phyloP scores from a whole-genome alignment of 2,888 invertebrate genomes.

The Morpho helenor region DNA sequence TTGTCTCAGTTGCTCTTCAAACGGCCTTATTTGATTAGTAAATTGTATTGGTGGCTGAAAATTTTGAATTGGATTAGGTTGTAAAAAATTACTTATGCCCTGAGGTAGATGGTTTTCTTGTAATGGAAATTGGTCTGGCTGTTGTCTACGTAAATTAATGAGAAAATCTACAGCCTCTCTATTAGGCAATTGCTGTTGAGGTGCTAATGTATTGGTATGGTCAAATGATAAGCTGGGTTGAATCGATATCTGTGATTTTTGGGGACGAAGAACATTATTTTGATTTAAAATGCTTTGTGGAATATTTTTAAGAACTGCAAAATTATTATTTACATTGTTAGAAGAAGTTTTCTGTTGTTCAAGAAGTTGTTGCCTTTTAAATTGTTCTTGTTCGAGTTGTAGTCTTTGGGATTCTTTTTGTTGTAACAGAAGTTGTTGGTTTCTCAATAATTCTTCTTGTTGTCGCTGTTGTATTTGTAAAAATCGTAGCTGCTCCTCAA shows the following conservation, averaged over 20 bases:
- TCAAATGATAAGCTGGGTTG: constrained; percentile 70
- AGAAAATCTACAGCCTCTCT: constrained; percentile 78
- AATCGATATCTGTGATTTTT: constrained; percentile 62
- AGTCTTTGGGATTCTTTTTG: constrained; percentile 66
- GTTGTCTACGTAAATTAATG: constrained; percentile 64
- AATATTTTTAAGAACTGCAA: constrained; percentile 52
- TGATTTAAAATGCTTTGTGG: constrained; percentile 44
- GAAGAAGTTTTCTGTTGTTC: constrained; percentile 56
- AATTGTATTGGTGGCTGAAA: constrained; percentile 47
- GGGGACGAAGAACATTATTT: constrained; percentile 43
- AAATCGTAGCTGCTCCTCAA: constrained; percentile 84
- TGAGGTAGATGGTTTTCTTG: constrained; percentile 73
- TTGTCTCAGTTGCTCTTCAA: constrained; percentile 46
- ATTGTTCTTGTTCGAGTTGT: constrained; percentile 49
- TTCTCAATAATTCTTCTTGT: constrained; percentile 83
- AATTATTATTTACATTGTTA: constrained; percentile 45
- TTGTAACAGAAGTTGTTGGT: constrained; percentile 80
- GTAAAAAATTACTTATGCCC: constrained; percentile 60
- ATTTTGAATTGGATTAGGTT: constrained; percentile 45
- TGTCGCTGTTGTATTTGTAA: constrained; percentile 84
- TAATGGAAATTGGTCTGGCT: constrained; percentile 65
- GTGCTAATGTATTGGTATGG: constrained; percentile 48
- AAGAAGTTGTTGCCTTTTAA: constrained; percentile 46
- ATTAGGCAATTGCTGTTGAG: constrained; percentile 79
- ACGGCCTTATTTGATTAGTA: constrained; percentile 47